Percentiles rank a stretch among this genome's conserved stretches.
These are phyloP conservation scores for Ochlodes sylvanus DNA, from an alignment of 2,888 invertebrate species.

Conservation along the genomic window DNA sequence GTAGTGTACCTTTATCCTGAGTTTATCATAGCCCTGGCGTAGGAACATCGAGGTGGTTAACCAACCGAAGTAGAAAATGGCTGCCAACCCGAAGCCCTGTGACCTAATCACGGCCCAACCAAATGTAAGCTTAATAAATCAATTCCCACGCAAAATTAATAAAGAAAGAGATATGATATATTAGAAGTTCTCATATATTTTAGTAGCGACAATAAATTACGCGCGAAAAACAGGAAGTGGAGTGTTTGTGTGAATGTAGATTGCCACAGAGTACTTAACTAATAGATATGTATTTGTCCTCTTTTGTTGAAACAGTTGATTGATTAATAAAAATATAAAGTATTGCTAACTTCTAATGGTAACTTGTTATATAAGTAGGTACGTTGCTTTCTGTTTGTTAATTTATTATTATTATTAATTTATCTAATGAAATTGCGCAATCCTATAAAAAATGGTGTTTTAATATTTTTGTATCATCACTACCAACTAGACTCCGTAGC, in stretches of 20 bases:
- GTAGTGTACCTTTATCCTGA: too few species aligned
- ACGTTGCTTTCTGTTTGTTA: too few species aligned
- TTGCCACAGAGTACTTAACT: constrained; percentile 14
- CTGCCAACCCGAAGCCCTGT: constrained; percentile 1
- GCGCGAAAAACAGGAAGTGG: constrained; percentile 37
- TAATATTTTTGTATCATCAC: too few species aligned
- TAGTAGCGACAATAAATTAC: constrained; percentile 33
- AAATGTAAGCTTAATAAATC: constrained; percentile 30
- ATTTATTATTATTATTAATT: too few species aligned
- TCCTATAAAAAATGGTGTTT: too few species aligned
- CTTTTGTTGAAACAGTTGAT: not conserved
- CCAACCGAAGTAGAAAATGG: not conserved
- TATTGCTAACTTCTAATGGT: too few species aligned
- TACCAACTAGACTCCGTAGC: too few species aligned
- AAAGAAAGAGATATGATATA: constrained; percentile 35
- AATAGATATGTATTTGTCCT: not conserved
- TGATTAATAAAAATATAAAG: not conserved
- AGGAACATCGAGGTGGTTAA: not conserved
- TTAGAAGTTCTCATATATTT: constrained; percentile 35
- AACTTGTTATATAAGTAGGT: too few species aligned
- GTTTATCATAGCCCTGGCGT: too few species aligned
- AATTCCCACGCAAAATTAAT: constrained; percentile 36
- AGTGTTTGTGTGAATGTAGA: constrained; percentile 20
- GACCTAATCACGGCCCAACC: constrained; percentile 9
- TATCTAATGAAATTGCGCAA: too few species aligned